These are phyloP conservation scores for Drosophila setifemur DNA, from an alignment of 1,140 invertebrate genomes.

Conservation along the genomic window DNA sequence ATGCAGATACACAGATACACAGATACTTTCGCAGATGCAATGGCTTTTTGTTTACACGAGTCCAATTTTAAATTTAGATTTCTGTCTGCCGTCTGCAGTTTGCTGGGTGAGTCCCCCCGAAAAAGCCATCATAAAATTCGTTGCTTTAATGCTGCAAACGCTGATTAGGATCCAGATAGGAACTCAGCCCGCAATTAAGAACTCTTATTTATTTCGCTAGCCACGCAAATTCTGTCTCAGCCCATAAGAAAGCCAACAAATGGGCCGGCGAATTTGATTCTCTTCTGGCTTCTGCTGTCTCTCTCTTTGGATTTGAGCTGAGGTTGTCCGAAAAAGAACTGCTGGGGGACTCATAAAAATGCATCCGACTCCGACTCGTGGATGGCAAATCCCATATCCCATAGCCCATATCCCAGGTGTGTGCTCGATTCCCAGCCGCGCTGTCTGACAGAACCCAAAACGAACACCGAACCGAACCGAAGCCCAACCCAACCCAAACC, in stretches of 20 bases:
- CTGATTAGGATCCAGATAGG: conserved; percentile 62
- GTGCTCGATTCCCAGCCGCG: conserved; percentile 14
- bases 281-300: background rate
- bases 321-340: conserved; percentile 52
- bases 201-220: conserved; percentile 56
- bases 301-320: conserved; percentile 68
- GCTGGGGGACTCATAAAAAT: conserved; percentile 27
- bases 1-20: conserved; percentile 5
- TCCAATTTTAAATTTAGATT: conserved; percentile 68
- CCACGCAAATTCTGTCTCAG: conserved; percentile 1
- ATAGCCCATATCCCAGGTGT: conserved; percentile 23
- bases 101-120: conserved; percentile 9
- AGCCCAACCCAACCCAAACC: background rate
- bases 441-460: conserved; percentile 53
- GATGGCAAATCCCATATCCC: background rate
- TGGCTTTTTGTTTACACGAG: conserved; percentile 62
- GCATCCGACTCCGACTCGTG: conserved; percentile 17
- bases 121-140: conserved; percentile 59
- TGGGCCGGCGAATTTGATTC: conserved; percentile 55
- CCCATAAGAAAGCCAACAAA: conserved; percentile 57
- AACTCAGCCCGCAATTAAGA: conserved; percentile 56
- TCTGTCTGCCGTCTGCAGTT: conserved; percentile 19
- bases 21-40: background rate
- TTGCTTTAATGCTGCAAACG: conserved; percentile 69
- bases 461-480: background rate